Evolutionary conservation across 2,797 vertebrate genomes (phyloP).

Genomic region (Spheniscus humboldti): DNA sequence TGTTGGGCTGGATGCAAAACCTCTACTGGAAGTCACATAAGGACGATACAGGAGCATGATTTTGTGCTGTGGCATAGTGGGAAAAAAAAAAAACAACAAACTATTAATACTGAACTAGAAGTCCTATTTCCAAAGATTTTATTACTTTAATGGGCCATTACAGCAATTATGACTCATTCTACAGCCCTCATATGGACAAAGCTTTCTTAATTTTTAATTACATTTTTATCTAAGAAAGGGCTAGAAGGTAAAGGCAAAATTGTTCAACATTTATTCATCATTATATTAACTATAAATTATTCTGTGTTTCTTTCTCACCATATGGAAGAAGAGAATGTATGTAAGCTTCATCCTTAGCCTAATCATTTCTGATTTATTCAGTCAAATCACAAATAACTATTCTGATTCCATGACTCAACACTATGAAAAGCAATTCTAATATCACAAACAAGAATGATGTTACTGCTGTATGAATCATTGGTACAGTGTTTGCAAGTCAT

Average conservation of each 20-base stretch:
- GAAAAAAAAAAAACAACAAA: neutral
- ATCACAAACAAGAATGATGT: neutral
- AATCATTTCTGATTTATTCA: neutral
- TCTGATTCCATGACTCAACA: neutral
- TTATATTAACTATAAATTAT: neutral
- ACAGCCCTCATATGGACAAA: neutral
- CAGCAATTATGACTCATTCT: neutral
- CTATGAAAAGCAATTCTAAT: neutral
- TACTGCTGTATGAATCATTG: neutral
- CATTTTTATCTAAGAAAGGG: neutral
- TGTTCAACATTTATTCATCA: neutral
- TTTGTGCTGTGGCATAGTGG: neutral
- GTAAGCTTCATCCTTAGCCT: neutral
- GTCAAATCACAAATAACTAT: neutral
- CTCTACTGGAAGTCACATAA: neutral
- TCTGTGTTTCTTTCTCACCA: neutral
- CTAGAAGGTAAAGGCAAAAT: neutral
- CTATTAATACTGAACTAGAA: neutral
- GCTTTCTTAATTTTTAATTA: neutral
- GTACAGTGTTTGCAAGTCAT: neutral
- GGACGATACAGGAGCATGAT: neutral
- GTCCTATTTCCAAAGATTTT: neutral
- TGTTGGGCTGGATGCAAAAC: neutral
- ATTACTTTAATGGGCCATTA: neutral
- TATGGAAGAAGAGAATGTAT: neutral